Evolutionary conservation across 1,140 invertebrate species (phyloP).

Genomic region (Tetragnatha versicolor): DNA sequence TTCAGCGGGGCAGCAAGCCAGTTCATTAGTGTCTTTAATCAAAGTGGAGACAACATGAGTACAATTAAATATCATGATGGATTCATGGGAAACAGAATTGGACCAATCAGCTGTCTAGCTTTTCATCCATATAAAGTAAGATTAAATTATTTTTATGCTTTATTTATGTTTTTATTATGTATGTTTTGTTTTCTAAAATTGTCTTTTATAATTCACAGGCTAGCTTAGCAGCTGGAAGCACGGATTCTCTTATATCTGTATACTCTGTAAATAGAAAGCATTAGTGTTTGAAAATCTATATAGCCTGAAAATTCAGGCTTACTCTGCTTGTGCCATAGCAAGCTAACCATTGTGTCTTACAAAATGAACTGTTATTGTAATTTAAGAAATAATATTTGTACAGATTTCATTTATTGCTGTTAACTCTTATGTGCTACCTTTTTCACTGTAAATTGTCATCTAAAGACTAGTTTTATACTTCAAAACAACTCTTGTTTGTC

Average conservation of each 20-base stretch:
- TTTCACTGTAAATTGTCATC: slow-evolving; percentile 14
- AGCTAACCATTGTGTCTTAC: slow-evolving; percentile 36
- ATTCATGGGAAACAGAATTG: slow-evolving; percentile 86
- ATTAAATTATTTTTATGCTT: slow-evolving; percentile 12
- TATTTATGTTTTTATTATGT: neutral
- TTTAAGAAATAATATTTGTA: slow-evolving; percentile 1
- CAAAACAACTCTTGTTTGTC: too few relatives aligned
- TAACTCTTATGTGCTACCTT: slow-evolving; percentile 22
- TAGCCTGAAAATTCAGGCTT: neutral
- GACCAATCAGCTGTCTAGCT: slow-evolving; percentile 81
- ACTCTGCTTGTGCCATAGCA: neutral
- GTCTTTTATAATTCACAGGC: slow-evolving; percentile 60
- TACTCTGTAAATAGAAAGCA: slow-evolving; percentile 65
- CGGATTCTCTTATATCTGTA: slow-evolving; percentile 79
- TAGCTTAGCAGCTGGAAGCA: slow-evolving; percentile 76
- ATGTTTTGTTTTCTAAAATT: neutral
- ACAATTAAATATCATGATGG: slow-evolving; percentile 87
- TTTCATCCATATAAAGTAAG: slow-evolving; percentile 85
- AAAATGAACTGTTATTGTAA: neutral
- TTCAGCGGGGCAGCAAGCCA: slow-evolving; percentile 82
- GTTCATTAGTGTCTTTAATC: slow-evolving; percentile 78
- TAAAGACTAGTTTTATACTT: too few relatives aligned
- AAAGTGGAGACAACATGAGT: slow-evolving; percentile 65
- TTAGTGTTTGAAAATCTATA: slow-evolving; percentile 32
- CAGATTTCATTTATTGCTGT: slow-evolving; percentile 17